Base-by-base conservation (phyloP, 2,888 invertebrate species). In the Ecliptopera silaceata region DNA sequence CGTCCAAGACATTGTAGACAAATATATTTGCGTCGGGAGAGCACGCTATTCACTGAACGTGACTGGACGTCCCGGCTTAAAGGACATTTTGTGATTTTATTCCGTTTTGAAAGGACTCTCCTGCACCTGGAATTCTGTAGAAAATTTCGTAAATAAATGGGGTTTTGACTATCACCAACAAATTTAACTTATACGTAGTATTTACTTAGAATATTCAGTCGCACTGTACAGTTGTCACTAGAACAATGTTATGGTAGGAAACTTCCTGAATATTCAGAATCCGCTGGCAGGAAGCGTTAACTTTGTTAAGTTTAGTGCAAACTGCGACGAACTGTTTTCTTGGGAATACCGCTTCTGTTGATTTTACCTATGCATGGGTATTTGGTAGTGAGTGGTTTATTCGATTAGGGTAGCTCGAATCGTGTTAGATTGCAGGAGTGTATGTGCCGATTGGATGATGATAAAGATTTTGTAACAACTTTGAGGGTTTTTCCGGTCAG, bases 191-290 rank as follows among this genome's bases (percentile, higher is more conserved):
- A n/a, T n/a, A n/a, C n/a, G n/a, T 22, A 1, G 22, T 22, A 20
- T 20, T 20, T 4, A 8, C 22, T 22, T 5, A 22, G 22, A 22
- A 22, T 22, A 22, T 22, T 22, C 22, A 22, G 22, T 8, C 11
- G 29, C 8, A 12, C 8, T 22, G 15, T 31, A 32, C 41, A 34
- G 22, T 50, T 52, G 44, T 38, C 44, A 31, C 12, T 46, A 17
- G 12, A 29, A 44, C 49, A 55, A 44, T 55, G 55, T 55, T 55
- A 47, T 42, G 20, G 20, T 43, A 17, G 36, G 31, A 15, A 44
- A 55, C 20, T 55, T 29, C 36, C 17, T 54, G 59, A 54, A 59
- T 59, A 59, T 59, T 59, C 54, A 54, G 39, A 41, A 53, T 18
- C 26, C 34, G 29, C 22, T 36, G 15, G 38, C 20, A 29, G 31